A percentile compares a stretch with the other conserved stretches of the same genome.
Evolutionary conservation across 2,113 vertebrate genomes (phyloP).

Genomic region (Myrmecophaga tridactyla): DNA sequence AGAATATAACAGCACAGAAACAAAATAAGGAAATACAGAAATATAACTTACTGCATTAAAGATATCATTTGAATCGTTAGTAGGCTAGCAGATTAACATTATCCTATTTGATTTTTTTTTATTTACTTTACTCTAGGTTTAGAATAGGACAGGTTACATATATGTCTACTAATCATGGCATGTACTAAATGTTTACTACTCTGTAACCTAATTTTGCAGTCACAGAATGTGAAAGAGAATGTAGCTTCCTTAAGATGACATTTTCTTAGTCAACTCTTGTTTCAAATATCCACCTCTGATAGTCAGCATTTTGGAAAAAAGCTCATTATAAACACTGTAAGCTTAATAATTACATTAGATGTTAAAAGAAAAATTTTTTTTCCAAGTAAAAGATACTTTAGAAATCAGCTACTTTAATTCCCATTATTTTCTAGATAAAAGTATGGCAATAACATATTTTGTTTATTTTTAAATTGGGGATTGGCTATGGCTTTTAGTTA

Average conservation of each 20-base stretch:
- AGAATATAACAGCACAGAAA: not conserved
- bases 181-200: constrained; percentile 23
- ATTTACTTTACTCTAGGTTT: constrained; percentile 27
- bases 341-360: constrained; percentile 1
- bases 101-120: constrained; percentile 35
- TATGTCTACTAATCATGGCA: not conserved
- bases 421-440: not conserved
- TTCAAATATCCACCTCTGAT: not conserved
- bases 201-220: constrained; percentile 41
- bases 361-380: constrained; percentile 44
- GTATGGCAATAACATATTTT: constrained; percentile 3
- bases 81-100: constrained; percentile 20
- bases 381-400: constrained; percentile 23
- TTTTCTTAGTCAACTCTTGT: not conserved
- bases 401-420: not conserved
- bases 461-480: not conserved
- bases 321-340: constrained; percentile 7
- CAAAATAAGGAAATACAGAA: not conserved
- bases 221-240: constrained; percentile 23
- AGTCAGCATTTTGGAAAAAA: constrained; percentile 17
- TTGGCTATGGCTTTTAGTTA: constrained; percentile 14
- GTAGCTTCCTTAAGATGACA: constrained; percentile 19
- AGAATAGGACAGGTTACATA: not conserved
- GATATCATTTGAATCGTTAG: not conserved
- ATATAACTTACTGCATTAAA: not conserved